Evolutionary conservation across 2,888 invertebrate species (phyloP), one percentile per base, ranked within the genome.

Genomic region (Lysandra bellargus): DNA sequence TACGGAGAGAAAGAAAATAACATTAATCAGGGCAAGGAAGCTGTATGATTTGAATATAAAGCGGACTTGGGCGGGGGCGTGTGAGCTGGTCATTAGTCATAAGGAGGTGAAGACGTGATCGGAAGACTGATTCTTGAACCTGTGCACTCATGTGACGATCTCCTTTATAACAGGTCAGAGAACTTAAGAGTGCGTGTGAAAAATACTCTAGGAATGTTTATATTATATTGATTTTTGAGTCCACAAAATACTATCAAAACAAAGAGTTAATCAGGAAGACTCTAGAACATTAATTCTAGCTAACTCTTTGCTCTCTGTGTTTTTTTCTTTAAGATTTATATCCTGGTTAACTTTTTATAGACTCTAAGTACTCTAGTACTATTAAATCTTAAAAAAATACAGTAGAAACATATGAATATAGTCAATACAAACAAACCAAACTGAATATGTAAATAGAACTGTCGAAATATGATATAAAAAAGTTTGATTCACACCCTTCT

Each of bases 71-170:
- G 85, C 85, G 88, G 86, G 85, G 84, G 17, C 87, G 88, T 93
- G 91, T 92, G 93, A 93, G 92, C 91, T 90, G 86, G 89, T 93
- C 94, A 94, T 94, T 94, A 94, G 92, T 94, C 94, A 94, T 93
- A 92, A 91, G 90, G 84, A 88, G 88, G 85, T 85, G 85, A 82
- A 84, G 80, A 92, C 93, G 93, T 93, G 93, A 92, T 86, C 87
- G 83, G 93, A 85, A 89, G 84, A 72, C 84, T 82, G 86, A 91
- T 87, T 79, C 79, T 79, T 75, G 73, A 60, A 57, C 76, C 49
- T 75, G 78, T 87, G 86, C 80, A 76, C 81, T 81, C 73, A 74
- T 80, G 81, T 73, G 81, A 77, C 44, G 61, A 76, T 77, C 79
- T 30, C 33, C 57, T 57, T 33, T 64, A 64, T 64, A 23, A 4